Base-by-base conservation (phyloP, 2,888 invertebrate species). In the Napeogenes sylphis region DNA sequence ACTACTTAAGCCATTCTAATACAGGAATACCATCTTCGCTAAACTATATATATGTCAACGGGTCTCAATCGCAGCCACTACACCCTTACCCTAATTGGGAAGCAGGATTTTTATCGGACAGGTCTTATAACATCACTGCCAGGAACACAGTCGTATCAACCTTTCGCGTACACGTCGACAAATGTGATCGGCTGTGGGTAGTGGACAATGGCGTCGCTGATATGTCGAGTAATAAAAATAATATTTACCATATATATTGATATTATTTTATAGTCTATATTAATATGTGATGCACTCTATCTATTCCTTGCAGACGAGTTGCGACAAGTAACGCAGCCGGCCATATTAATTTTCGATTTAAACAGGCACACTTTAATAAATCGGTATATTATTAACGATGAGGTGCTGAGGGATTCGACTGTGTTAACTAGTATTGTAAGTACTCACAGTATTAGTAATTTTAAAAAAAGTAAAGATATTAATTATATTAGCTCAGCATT, bases 361-460 rank as follows among this genome's bases (percentile, higher is more conserved):
- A 93, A 93, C 51, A 94, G 92, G 0, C 93, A 96, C 74, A 82
- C 85, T 70, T 84, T 96, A 53, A 70, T 95, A 56, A 90, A 92
- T 53, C 92, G 93, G 58, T 94, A 93, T 73, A 80, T 90, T 3
- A 87, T 96, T 63, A 92, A 92, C 91, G 73, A 85, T 80, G 63
- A 86, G 73, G 93, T 94, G 70, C 77, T 93, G 47, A 93, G 92
- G 65, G 92, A 93, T 8, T 91, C 93, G 46, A 93, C 94, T 0
- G 94, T 96, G 77, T 92, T 95, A 70, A 95, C 94, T 0, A 95
- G 95, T 76, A 92, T 95, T 70, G 93, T 94, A 81, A 90, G 93
- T 90, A 21, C 21, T 21, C 21, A 21, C 21, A 21, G 21, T 21
- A 21, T 21, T 21, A 21, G 21, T 21, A 21, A 21, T 21, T 21